A percentile compares a stretch with the other conserved stretches of the same genome.
Evolutionary conservation across 2,888 invertebrate species (phyloP).

Genomic region (Nudaria mundana): DNA sequence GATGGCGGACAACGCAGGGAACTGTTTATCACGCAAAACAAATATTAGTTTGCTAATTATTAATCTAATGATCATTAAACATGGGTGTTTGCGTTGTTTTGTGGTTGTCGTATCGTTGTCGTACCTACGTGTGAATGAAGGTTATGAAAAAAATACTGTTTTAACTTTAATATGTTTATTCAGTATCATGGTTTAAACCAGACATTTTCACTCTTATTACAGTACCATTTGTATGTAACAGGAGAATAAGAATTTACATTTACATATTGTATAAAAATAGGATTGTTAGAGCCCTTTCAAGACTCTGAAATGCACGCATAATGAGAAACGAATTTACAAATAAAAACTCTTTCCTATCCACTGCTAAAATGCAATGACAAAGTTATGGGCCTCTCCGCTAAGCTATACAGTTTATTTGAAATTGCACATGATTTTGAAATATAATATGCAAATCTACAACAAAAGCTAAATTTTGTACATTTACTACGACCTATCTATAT

Average conservation of each 20-base stretch:
- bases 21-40: no score
- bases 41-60: no score
- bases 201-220: slow-evolving; percentile 71
- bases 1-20: no score
- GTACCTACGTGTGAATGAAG: no score
- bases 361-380: slow-evolving; percentile 78
- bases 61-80: no score
- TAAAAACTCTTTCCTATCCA: slow-evolving; percentile 59
- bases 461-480: slow-evolving; percentile 75
- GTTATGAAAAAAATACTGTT: slow-evolving; percentile 30
- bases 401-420: slow-evolving; percentile 60
- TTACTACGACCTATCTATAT: slow-evolving; percentile 68
- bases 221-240: slow-evolving; percentile 69
- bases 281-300: slow-evolving; percentile 70
- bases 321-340: slow-evolving; percentile 74
- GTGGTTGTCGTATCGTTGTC: no score
- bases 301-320: slow-evolving; percentile 76
- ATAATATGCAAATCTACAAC: slow-evolving; percentile 71
- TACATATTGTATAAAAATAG: slow-evolving; percentile 81
- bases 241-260: slow-evolving; percentile 74
- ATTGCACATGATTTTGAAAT: slow-evolving; percentile 77
- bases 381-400: slow-evolving; percentile 57
- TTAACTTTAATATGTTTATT: slow-evolving; percentile 75
- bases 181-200: slow-evolving; percentile 72
- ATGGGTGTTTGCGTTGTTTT: no score